Evolutionary conservation across 2,113 vertebrate species (phyloP).

Genomic region (Kryptolebias marmoratus): DNA sequence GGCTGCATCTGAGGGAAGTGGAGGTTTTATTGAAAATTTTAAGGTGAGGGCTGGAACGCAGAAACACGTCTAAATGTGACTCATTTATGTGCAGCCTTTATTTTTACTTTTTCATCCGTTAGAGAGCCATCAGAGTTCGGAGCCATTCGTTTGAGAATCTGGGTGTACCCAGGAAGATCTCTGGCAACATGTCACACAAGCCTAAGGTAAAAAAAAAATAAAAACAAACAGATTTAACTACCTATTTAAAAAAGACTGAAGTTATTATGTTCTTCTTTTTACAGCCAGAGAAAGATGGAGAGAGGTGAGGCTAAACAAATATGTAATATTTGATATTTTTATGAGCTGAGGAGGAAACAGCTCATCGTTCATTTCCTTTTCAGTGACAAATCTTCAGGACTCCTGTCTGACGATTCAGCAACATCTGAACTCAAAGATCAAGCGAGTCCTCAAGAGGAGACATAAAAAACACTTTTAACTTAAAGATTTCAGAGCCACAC

Average conservation of each 20-base stretch:
- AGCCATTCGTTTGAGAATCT: constrained; percentile 90
- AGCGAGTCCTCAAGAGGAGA: constrained; percentile 75
- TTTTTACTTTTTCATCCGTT: neutral
- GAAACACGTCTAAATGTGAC: neutral
- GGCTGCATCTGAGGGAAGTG: constrained; percentile 82
- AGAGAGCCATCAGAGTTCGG: constrained; percentile 90
- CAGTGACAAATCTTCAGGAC: constrained; percentile 71
- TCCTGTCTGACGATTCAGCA: constrained; percentile 44
- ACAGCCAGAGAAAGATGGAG: constrained; percentile 75
- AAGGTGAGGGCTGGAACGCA: constrained; percentile 80
- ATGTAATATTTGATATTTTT: neutral
- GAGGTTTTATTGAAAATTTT: constrained; percentile 92
- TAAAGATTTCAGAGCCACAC: constrained; percentile 30
- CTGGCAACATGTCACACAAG: constrained; percentile 59
- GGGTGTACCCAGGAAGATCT: constrained; percentile 77
- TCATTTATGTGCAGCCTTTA: neutral
- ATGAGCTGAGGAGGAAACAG: neutral
- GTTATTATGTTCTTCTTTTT: neutral
- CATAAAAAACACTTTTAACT: constrained; percentile 23
- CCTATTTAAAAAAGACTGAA: neutral
- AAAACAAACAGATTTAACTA: neutral
- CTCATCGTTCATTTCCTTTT: constrained; percentile 22
- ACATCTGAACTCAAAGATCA: constrained; percentile 68
- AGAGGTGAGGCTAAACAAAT: constrained; percentile 61
- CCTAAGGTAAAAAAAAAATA: constrained; percentile 62